A percentile compares a stretch with the other conserved stretches of the same genome.
Evolutionary conservation across 2,888 invertebrate species (phyloP).

Genomic region (Limnephilus auricula): DNA sequence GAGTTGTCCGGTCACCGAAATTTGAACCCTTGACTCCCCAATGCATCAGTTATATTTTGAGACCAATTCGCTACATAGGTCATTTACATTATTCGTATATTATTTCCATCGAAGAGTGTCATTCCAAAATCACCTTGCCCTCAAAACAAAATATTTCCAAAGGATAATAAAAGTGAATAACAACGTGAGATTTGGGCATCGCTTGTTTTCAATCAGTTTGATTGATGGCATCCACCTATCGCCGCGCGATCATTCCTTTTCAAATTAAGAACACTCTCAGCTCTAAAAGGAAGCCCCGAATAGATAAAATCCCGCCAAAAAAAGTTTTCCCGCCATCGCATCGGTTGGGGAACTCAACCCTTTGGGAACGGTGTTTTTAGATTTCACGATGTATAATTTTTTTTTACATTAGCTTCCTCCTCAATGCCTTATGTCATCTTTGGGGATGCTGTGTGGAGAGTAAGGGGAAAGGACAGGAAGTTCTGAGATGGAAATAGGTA

Average conservation of each 20-base stretch:
- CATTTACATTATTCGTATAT: too few species aligned
- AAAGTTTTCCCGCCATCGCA: constrained; percentile 57
- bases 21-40: too few species aligned
- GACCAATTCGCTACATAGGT: background rate
- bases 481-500: too few species aligned
- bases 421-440: too few species aligned
- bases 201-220: constrained; percentile 37
- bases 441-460: too few species aligned
- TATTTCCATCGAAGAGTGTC: background rate
- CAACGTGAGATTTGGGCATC: constrained; percentile 13
- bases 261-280: constrained; percentile 55
- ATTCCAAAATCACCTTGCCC: background rate
- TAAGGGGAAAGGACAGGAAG: too few species aligned
- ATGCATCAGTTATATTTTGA: background rate
- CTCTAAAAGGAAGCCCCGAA: constrained; percentile 57
- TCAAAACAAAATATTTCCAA: background rate
- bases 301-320: constrained; percentile 65
- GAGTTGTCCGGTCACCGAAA: too few species aligned
- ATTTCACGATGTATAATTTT: too few species aligned
- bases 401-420: too few species aligned
- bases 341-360: constrained; percentile 36
- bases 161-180: background rate
- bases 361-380: background rate
- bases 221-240: constrained; percentile 48
- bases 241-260: constrained; percentile 29